These are phyloP conservation scores for Drosophila malerkotliana DNA, from an alignment of 1,140 invertebrate species.

Conservation along the genomic window DNA sequence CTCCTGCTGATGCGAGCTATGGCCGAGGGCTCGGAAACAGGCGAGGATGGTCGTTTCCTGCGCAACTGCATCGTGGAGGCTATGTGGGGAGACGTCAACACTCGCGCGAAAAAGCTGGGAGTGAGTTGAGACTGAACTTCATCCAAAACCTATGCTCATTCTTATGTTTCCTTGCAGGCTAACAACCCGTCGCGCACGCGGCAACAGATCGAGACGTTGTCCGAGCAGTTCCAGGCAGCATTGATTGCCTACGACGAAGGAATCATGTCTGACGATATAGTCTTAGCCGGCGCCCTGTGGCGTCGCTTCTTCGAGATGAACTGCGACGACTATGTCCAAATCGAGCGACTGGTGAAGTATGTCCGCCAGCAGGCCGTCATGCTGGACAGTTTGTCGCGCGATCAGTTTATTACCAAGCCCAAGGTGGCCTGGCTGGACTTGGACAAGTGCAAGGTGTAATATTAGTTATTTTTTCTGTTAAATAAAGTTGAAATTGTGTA, in stretches of 20 bases:
- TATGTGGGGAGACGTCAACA: slow-evolving; percentile 92
- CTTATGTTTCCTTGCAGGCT: slow-evolving; percentile 79
- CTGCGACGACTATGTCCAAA: slow-evolving; percentile 86
- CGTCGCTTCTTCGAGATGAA: slow-evolving; percentile 89
- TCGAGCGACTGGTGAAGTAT: slow-evolving; percentile 89
- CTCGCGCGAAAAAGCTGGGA: slow-evolving; percentile 89
- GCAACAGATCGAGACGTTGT: slow-evolving; percentile 87
- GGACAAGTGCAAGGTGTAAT: slow-evolving; percentile 69
- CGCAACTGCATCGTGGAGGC: slow-evolving; percentile 90
- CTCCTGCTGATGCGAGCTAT: slow-evolving; percentile 90
- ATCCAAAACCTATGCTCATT: neutral
- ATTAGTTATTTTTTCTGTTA: slow-evolving; percentile 50
- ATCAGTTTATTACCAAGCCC: slow-evolving; percentile 82
- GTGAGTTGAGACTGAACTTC: slow-evolving; percentile 84
- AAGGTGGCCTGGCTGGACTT: slow-evolving; percentile 83
- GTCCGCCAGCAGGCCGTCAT: slow-evolving; percentile 88
- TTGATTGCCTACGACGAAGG: slow-evolving; percentile 95
- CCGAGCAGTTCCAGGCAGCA: slow-evolving; percentile 92
- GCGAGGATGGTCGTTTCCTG: slow-evolving; percentile 88
- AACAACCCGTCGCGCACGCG: slow-evolving; percentile 86
- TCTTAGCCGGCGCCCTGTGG: slow-evolving; percentile 93
- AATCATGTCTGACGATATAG: slow-evolving; percentile 88
- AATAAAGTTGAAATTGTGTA: slow-evolving; percentile 39
- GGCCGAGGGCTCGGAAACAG: slow-evolving; percentile 87
- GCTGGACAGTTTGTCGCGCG: slow-evolving; percentile 83